Conservation (phyloP, 2,888 invertebrate species). For the Tachina grossa region DNA sequence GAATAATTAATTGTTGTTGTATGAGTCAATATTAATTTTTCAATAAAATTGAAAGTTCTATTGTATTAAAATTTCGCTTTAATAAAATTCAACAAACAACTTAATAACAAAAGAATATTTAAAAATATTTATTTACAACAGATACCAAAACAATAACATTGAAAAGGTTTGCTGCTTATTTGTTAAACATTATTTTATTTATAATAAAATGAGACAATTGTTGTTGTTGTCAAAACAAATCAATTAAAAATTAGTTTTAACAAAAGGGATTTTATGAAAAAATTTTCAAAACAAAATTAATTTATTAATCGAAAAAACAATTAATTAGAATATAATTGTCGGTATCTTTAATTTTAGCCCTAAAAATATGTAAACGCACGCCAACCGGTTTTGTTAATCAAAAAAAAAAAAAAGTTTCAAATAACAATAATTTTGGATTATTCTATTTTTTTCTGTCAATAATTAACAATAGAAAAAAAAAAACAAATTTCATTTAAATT, state of each 20-base stretch:
- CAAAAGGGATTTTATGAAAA: constrained; percentile 34
- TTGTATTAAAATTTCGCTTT: constrained; percentile 60
- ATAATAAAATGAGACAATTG: constrained; percentile 52
- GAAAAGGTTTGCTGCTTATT: constrained; percentile 26
- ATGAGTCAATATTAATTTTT: constrained; percentile 37
- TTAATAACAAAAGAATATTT: constrained; percentile 48
- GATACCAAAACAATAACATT: constrained; percentile 23
- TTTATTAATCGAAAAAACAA: background rate
- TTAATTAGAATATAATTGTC: background rate
- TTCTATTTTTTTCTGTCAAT: background rate
- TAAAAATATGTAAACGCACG: background rate
- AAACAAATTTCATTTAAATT: too few relatives aligned
- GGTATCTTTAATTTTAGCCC: too few relatives aligned
- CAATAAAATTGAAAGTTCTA: constrained; percentile 67
- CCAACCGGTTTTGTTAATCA: background rate
- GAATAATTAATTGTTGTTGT: constrained; percentile 13
- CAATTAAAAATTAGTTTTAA: constrained; percentile 7
- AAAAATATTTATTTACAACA: constrained; percentile 34
- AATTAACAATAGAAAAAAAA: too few relatives aligned
- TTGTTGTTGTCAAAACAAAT: constrained; percentile 57
- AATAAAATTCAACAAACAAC: constrained; percentile 17
- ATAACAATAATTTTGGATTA: background rate
- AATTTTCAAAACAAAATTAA: background rate
- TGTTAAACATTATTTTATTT: constrained; percentile 35
- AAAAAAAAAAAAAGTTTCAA: background rate